Evolutionary conservation across 2,113 vertebrate genomes (phyloP).

Genomic region (Pangasianodon hypophthalmus): DNA sequence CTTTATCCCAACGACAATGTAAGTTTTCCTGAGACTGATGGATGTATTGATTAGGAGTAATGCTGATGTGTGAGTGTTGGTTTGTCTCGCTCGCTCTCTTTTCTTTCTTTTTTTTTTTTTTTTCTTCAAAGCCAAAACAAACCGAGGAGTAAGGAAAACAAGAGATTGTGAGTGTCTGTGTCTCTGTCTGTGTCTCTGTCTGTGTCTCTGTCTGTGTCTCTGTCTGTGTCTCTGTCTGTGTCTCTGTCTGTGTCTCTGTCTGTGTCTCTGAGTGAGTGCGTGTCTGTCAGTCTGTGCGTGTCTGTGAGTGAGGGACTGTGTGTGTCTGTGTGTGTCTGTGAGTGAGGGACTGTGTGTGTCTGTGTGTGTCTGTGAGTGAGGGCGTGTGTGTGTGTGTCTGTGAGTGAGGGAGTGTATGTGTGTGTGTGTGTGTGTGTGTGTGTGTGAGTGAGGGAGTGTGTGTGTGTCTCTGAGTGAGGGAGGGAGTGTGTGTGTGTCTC

Average conservation of each 20-base stretch:
- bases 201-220: too few species aligned
- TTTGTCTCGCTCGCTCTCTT: background rate
- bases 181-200: rapidly evolving
- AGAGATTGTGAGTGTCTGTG: background rate
- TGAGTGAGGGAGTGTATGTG: background rate
- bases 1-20: slow-evolving; percentile 88
- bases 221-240: background rate
- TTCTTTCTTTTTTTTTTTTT: too few species aligned
- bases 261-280: background rate
- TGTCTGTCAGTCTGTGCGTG: background rate
- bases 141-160: background rate
- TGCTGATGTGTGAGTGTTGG: background rate
- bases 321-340: background rate
- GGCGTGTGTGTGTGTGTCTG: too few species aligned
- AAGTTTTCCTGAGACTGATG: slow-evolving; percentile 55
- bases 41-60: background rate
- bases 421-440: too few species aligned
- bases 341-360: too few species aligned
- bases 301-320: background rate
- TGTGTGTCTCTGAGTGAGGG: background rate
- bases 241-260: too few species aligned
- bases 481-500: too few species aligned
- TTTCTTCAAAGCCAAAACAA: background rate
- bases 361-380: background rate
- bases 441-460: background rate